Base-by-base conservation (phyloP, 1,140 invertebrate genomes). In the Magallana angulata region DNA sequence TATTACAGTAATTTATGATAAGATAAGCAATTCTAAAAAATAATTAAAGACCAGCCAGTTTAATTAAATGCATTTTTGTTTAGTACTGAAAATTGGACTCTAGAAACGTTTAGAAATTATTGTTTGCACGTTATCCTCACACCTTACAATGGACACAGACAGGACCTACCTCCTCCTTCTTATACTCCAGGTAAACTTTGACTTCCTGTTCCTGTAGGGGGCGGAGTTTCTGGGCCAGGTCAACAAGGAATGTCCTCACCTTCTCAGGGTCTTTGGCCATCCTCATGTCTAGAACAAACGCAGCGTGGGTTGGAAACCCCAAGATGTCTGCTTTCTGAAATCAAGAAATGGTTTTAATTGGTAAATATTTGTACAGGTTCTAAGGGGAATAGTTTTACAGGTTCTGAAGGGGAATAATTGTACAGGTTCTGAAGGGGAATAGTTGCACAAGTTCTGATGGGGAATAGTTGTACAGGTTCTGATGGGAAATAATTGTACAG, bases 221-320 rank as follows among this genome's bases (percentile, higher is more conserved):
- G 85, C 94, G 91, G n/a, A 96, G 92, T 87, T 96, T 96, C 11
- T 91, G 84, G n/a, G 91, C 90, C n/a, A 96, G 91, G 62, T 95
- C 94, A 9, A 89, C 87, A 11, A 96, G 91, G 91, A 96, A 96
- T 9, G 93, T 91, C 8, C 91, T 87, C 9, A 96, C 96, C 82
- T 89, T 94, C 68, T 95, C 94, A 56, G 95, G 94, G 82, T 90
- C 94, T 89, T 96, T 96, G 6, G 96, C 95, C 96, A 96, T 96
- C 24, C 95, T 91, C 92, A 96, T 94, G 86, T 96, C 95, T 18
- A 95, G 91, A 1, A 95, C 92, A 92, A 95, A 96, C 12, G 94
- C 92, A 57, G 96, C 93, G 93, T 96, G 96, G 57, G 94, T 96
- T 68, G 92, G 91, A 91, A 95, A 96, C 1, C 94, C 95, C 6